These are phyloP conservation scores for Noctua janthina DNA, from an alignment of 2,888 invertebrate genomes.

Conservation along the genomic window DNA sequence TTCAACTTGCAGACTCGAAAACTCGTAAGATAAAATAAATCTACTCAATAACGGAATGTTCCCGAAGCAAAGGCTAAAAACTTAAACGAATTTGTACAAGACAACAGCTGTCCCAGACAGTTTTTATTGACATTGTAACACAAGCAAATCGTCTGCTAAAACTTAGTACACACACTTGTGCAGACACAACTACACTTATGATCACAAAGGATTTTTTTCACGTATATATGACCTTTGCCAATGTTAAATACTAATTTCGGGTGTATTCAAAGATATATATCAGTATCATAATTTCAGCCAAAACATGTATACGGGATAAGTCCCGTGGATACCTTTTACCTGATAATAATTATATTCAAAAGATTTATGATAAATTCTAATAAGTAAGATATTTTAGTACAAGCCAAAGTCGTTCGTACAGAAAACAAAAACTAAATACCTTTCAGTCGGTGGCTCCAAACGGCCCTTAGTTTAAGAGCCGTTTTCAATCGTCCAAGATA, in stretches of 20 bases:
- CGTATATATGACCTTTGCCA: background rate
- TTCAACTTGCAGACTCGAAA: slow-evolving; percentile 33
- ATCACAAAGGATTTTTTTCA: background rate
- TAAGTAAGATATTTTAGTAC: background rate
- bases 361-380: background rate
- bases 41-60: slow-evolving; percentile 50
- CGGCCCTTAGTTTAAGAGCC: background rate
- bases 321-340: background rate
- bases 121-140: slow-evolving; percentile 57
- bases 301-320: background rate
- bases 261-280: background rate
- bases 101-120: slow-evolving; percentile 56
- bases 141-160: slow-evolving; percentile 46
- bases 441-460: background rate
- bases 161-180: slow-evolving; percentile 2
- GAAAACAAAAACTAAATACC: background rate
- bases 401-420: background rate
- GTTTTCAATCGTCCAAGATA: background rate
- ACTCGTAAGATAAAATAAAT: slow-evolving; percentile 47
- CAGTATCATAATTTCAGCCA: background rate
- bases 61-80: slow-evolving; percentile 48
- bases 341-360: background rate
- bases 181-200: background rate
- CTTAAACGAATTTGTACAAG: slow-evolving; percentile 58
- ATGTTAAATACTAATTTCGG: slow-evolving; percentile 10